A percentile compares a stretch with the other conserved stretches of the same genome.
These are phyloP conservation scores for Tiphia femorata DNA, from an alignment of 2,888 invertebrate species.

Conservation along the genomic window DNA sequence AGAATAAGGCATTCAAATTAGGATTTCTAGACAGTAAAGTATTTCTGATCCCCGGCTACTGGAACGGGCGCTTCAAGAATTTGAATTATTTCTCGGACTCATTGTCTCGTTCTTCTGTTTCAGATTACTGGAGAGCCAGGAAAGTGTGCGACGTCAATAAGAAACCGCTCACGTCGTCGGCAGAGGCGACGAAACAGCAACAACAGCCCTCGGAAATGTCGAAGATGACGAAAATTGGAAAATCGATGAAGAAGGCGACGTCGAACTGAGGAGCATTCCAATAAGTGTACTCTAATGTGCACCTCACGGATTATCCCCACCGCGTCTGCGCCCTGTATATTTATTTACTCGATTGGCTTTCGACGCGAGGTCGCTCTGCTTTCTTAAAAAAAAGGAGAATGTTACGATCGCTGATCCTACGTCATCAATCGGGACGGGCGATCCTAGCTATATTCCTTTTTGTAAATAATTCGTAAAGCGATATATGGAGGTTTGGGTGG, in stretches of 20 bases:
- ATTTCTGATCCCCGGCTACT: too few species aligned
- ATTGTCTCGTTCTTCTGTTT: too few species aligned
- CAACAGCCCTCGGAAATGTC: too few species aligned
- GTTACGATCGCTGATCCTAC: too few species aligned
- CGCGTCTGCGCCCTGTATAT: constrained; percentile 24
- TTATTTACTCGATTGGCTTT: constrained; percentile 29
- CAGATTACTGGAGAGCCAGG: constrained; percentile 64
- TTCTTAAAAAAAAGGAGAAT: too few species aligned
- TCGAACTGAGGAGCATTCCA: constrained; percentile 27
- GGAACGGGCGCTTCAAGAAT: background rate
- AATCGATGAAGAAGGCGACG: constrained; percentile 22
- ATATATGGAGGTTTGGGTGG: constrained; percentile 59
- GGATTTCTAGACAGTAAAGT: too few species aligned
- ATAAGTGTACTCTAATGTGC: background rate
- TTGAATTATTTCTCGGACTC: too few species aligned
- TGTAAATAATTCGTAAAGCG: constrained; percentile 53
- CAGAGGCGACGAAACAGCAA: constrained; percentile 46
- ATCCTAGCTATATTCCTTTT: constrained; percentile 30
- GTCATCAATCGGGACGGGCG: constrained; percentile 25
- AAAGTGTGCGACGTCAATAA: constrained; percentile 56
- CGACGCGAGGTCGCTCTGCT: too few species aligned
- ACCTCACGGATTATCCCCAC: background rate
- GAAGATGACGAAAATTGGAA: too few species aligned
- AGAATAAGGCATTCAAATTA: too few species aligned
- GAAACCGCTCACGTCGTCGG: constrained; percentile 41